Base-by-base conservation (phyloP, 2,888 invertebrate species). In the Priocnemis perturbator region DNA sequence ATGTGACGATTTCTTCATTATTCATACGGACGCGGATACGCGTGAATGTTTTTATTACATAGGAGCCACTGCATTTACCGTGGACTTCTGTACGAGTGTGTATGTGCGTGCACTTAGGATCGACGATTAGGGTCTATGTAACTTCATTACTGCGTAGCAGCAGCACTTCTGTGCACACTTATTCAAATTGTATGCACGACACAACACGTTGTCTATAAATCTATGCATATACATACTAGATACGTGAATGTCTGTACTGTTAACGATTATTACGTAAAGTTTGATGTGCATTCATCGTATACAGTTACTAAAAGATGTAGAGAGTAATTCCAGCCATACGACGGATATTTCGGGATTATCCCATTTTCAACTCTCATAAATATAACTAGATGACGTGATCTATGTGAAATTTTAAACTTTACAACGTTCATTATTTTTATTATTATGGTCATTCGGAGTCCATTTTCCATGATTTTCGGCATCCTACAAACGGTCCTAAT, bases 261-360 rank as follows among this genome's bases (percentile, higher is more conserved):
- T 78, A 73, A 67, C 69, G 58, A 72, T 68, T 71, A 62, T 71
- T 77, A 37, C 37, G 37, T 77, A 77, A 78, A 76, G 74, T 81
- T 82, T 71, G 71, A 77, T 72, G 78, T 78, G 66, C 55, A 70
- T 76, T 53, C 67, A 72, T 62, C 58, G 62, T 63, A 72, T 69
- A 60, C 37, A 37, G 37, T 37, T 37, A 37, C 37, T 37, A 37
- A 37, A 37, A 5, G 5, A 26, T 5, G 26, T 26, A n/a, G 26
- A 26, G 26, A 3, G 26, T 26, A 26, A 26, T 4, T 26, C 26
- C 26, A 26, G 26, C 26, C 26, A 26, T 7, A 7, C 7, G 7
- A 26, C 26, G 78, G 63, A 78, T 74, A 52, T 78, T 78, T 72
- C 65, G n/a, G 53, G 21, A 47, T 56, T 20, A 26, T 14, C 50